Evolutionary conservation across 2,888 invertebrate genomes (phyloP), one percentile per base, ranked within the genome.

Genomic region (Orchesella flavescens): DNA sequence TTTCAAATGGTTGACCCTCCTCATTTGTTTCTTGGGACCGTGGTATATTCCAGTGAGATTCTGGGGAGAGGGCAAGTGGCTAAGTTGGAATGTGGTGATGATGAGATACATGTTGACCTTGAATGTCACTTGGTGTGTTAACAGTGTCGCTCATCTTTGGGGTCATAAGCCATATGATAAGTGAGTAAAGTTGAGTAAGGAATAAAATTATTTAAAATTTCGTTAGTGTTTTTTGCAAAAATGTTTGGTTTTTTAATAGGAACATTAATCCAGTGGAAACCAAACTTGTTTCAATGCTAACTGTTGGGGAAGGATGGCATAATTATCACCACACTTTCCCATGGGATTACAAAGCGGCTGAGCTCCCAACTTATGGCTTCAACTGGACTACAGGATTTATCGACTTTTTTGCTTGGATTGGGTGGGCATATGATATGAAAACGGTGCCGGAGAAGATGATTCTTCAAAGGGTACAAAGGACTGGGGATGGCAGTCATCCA

Each of bases 161-260:
- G 96, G 95, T 5, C 93, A 92, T 75, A 93, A 93, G 89, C 95
- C 95, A 0, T 96, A 94, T 89, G 95, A 95, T 89, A 87, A 87
- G 81, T 34, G 7, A 4, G 34, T 34, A n/a, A n/a, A 34, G 34
- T 34, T 34, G 7, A 7, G 7, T 34, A 2, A 34, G 2, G 34
- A 34, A 34, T 7, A 34, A 34, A 34, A 34, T 34, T 34, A n/a
- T n/a, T n/a, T n/a, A n/a, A 34, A 34, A 34, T 34, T 34, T 34
- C 34, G 34, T n/a, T n/a, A n/a, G 34, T 4, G 34, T 34, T 7
- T 34, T 34, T 4, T 34, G 2, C 2, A 34, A 34, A 34, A n/a
- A n/a, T n/a, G n/a, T 34, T 7, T 34, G 34, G 7, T 34, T 34
- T 34, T 34, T 34, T 34, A 34, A 4, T 34, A 34, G 34, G 34